Evolutionary conservation across 2,113 vertebrate genomes (phyloP).

Genomic region (Nycticebus coucang): DNA sequence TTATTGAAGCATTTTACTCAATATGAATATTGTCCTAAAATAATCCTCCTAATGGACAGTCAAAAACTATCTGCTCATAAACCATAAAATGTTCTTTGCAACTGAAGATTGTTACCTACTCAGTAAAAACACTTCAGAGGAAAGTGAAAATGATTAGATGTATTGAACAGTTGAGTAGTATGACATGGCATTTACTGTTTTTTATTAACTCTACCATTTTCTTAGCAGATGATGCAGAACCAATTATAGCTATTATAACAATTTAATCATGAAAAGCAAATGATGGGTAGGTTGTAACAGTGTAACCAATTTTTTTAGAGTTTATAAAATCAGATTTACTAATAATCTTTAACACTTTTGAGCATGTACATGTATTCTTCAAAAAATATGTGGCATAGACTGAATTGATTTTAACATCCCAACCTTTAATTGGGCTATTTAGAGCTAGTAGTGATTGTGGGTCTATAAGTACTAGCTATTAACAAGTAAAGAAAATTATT

Average conservation of each 20-base stretch:
- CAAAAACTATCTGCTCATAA: not conserved
- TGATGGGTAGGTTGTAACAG: constrained; percentile 51
- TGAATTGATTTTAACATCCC: not conserved
- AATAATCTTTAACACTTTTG: not conserved
- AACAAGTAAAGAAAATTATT: not conserved
- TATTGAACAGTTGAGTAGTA: constrained; percentile 48
- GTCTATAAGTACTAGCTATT: not conserved
- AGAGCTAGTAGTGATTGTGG: not conserved
- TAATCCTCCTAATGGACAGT: not conserved
- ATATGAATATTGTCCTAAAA: constrained; percentile 11
- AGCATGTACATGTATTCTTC: not conserved
- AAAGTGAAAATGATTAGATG: constrained; percentile 48
- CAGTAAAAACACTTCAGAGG: constrained; percentile 60
- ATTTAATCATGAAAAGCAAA: constrained; percentile 81
- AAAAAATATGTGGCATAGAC: not conserved
- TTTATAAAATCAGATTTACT: constrained; percentile 64
- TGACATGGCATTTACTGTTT: constrained; percentile 64
- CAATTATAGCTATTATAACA: constrained; percentile 70
- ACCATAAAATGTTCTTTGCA: constrained; percentile 4
- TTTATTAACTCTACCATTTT: constrained; percentile 80
- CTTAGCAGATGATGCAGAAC: constrained; percentile 78
- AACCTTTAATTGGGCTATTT: not conserved
- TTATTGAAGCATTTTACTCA: constrained; percentile 32
- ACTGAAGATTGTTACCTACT: constrained; percentile 30
- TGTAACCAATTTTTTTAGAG: constrained; percentile 51